phyloP scores from a whole-genome alignment of 1,140 invertebrate genomes.

The Drosophila tristis region DNA sequence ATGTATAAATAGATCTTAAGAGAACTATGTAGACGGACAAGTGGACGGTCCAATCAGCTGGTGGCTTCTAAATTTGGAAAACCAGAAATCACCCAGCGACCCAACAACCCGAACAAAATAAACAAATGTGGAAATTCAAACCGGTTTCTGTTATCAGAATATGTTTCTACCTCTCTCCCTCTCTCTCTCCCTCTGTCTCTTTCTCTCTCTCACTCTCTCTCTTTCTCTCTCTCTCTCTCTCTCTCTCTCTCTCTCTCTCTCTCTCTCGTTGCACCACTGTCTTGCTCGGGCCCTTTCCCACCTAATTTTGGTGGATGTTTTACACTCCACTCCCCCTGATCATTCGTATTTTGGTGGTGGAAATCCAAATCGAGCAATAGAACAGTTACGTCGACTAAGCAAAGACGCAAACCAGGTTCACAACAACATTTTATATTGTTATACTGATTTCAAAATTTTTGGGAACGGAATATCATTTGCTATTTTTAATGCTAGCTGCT shows the following conservation, averaged over 20 bases:
- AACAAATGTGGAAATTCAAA: constrained; percentile 37
- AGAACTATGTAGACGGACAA: neutral
- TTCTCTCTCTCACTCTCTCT: neutral
- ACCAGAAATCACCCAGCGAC: constrained; percentile 6
- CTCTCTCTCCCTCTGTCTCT: no score
- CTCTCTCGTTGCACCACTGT: neutral
- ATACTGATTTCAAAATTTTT: no score
- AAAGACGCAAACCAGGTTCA: constrained; percentile 28
- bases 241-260: constrained; percentile 6
- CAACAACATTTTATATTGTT: constrained; percentile 17
- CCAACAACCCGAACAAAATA: neutral
- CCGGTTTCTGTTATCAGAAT: constrained; percentile 44
- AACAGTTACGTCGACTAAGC: constrained; percentile 26
- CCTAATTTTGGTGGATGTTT: constrained; percentile 46
- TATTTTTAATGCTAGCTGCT: no score
- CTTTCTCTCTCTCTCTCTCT: neutral
- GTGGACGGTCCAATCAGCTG: constrained; percentile 25
- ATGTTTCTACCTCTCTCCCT: neutral
- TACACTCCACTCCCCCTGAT: constrained; percentile 12
- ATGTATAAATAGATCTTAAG: no score
- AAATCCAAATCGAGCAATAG: constrained; percentile 15
- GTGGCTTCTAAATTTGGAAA: constrained; percentile 30
- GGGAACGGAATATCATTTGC: no score
- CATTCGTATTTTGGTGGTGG: constrained; percentile 31
- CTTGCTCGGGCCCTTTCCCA: neutral